Percentiles rank a stretch among this genome's conserved stretches.
Conservation (phyloP, 2,113 vertebrate species). For the Eulemur rufifrons region DNA sequence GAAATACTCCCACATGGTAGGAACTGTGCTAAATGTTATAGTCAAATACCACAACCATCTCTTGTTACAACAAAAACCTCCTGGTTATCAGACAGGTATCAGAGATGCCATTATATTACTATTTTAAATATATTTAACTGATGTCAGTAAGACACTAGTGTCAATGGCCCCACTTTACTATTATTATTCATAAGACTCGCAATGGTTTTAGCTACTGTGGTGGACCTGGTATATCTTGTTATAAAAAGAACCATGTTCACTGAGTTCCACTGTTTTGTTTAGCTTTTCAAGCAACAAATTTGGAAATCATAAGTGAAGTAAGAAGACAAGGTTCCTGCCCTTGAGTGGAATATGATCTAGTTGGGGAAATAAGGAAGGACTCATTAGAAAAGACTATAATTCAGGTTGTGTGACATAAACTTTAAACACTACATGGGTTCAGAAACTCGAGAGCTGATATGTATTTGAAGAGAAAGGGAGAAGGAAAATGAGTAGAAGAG, state of each 20-base stretch:
- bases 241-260: slow-evolving; percentile 7
- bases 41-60: not conserved
- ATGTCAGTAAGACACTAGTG: slow-evolving; percentile 21
- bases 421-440: not conserved
- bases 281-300: slow-evolving; percentile 42
- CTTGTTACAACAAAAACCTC: not conserved
- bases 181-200: not conserved
- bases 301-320: not conserved
- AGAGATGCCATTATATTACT: slow-evolving; percentile 29
- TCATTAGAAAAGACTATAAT: not conserved
- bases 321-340: not conserved
- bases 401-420: not conserved
- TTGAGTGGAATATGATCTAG: not conserved
- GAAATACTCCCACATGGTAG: not conserved
- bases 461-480: not conserved
- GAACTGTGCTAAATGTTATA: slow-evolving; percentile 18
- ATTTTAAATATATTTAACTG: slow-evolving; percentile 8
- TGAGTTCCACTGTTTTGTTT: not conserved
- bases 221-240: not conserved
- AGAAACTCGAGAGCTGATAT: not conserved
- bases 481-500: not conserved
- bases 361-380: not conserved
- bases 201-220: slow-evolving; percentile 2
- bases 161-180: not conserved
- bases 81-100: not conserved